Evolutionary conservation across 2,797 vertebrate genomes (phyloP).

Genomic region (Amphiprion clarkii): DNA sequence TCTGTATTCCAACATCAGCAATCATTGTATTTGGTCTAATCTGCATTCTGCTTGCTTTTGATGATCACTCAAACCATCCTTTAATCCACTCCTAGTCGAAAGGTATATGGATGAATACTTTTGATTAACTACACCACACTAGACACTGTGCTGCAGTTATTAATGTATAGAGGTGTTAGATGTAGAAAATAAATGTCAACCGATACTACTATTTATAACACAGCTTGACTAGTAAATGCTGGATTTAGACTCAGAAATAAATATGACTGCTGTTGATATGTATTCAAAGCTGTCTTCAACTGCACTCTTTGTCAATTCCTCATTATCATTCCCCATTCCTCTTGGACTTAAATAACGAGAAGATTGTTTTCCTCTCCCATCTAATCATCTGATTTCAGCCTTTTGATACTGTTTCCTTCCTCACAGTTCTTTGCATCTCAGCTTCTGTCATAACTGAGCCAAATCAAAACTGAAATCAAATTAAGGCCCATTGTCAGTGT

Average conservation of each 20-base stretch:
- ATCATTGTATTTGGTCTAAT: conserved; percentile 2
- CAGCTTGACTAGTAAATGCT: conserved; percentile 35
- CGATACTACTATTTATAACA: conserved; percentile 21
- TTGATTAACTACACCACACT: background rate
- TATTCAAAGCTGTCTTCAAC: conserved; percentile 47
- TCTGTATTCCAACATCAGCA: conserved; percentile 15
- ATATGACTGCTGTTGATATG: conserved; percentile 38
- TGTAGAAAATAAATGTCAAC: background rate
- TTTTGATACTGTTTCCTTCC: conserved; percentile 70
- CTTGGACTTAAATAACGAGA: conserved; percentile 74
- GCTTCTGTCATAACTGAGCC: conserved; percentile 64
- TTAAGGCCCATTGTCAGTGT: conserved; percentile 73
- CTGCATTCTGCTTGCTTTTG: conserved; percentile 17
- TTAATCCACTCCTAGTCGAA: conserved; percentile 23
- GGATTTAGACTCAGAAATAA: conserved; percentile 44
- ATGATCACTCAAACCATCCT: conserved; percentile 19
- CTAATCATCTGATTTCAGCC: conserved; percentile 73
- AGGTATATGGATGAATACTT: background rate
- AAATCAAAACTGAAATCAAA: conserved; percentile 83
- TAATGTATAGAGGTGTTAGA: background rate
- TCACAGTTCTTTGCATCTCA: conserved; percentile 51
- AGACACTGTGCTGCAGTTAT: conserved; percentile 4
- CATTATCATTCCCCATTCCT: conserved; percentile 68
- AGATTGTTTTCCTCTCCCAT: conserved; percentile 66
- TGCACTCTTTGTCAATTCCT: conserved; percentile 58